Evolutionary conservation across 2,113 vertebrate genomes (phyloP).

Genomic region (Lasiurus cinereus): DNA sequence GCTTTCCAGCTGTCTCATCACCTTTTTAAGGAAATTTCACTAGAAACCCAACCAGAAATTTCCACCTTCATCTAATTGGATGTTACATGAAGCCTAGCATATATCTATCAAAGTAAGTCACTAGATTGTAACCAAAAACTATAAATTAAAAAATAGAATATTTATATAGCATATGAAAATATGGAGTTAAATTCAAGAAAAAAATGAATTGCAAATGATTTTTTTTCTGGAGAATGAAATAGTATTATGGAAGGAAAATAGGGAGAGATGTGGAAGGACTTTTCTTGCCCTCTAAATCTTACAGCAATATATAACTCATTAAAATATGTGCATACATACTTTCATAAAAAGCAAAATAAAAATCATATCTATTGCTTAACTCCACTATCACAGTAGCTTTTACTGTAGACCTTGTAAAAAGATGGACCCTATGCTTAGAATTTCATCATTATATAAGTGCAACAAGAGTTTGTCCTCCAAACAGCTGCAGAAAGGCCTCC

Average conservation of each 20-base stretch:
- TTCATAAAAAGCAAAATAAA: background rate
- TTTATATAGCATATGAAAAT: background rate
- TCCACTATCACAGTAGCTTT: background rate
- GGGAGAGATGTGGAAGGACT: background rate
- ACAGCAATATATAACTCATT: background rate
- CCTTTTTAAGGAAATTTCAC: background rate
- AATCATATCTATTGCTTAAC: background rate
- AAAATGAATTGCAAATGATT: background rate
- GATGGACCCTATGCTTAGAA: background rate
- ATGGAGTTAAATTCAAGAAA: background rate
- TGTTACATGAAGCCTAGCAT: background rate
- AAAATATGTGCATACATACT: background rate
- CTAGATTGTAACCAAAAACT: background rate
- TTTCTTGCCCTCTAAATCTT: background rate
- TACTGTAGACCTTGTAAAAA: background rate
- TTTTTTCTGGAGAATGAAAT: background rate
- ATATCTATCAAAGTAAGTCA: background rate
- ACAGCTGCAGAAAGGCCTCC: background rate
- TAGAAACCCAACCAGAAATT: background rate
- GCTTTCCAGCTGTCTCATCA: background rate
- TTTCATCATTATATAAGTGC: background rate
- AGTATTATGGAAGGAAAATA: background rate
- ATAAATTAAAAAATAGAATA: constrained; percentile 7
- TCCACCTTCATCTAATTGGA: background rate
- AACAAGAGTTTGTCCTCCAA: background rate